Conservation (phyloP, 2,797 vertebrate species). For the Pachyuromys duprasi region DNA sequence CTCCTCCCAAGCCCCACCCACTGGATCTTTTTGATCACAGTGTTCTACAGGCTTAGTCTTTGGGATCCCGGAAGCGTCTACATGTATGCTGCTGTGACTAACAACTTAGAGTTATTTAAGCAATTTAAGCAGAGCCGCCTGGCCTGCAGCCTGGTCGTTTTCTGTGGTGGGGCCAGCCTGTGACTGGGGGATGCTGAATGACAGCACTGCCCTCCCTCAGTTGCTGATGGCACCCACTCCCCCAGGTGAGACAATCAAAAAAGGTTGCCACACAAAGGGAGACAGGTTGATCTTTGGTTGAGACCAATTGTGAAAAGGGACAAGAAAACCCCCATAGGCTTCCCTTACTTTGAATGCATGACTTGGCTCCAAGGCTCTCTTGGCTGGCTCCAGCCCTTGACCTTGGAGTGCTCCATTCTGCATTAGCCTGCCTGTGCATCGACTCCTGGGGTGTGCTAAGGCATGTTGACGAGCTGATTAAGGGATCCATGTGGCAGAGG, state of each 20-base stretch:
- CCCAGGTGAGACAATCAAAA: neutral
- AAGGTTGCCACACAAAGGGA: neutral
- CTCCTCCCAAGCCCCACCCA: accelerated
- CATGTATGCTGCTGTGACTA: neutral
- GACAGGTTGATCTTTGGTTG: neutral
- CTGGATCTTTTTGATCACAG: neutral
- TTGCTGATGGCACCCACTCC: neutral
- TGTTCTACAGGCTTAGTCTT: too few species aligned
- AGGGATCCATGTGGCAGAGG: neutral
- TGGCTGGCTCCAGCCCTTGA: neutral
- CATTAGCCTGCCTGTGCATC: neutral
- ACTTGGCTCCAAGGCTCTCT: neutral
- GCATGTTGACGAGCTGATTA: neutral
- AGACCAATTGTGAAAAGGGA: neutral
- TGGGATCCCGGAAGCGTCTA: neutral
- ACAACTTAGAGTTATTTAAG: neutral
- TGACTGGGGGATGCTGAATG: neutral
- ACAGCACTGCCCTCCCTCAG: too few species aligned
- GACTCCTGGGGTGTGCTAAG: neutral
- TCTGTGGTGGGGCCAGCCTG: too few species aligned
- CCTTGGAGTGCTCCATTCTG: neutral
- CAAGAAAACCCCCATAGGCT: neutral
- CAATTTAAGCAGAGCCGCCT: neutral
- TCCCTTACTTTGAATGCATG: neutral
- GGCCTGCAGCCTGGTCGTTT: accelerated